Evolutionary conservation across 2,888 invertebrate genomes (phyloP), one percentile per base, ranked within the genome.

Genomic region (Gymnoscelis rufifasciata): DNA sequence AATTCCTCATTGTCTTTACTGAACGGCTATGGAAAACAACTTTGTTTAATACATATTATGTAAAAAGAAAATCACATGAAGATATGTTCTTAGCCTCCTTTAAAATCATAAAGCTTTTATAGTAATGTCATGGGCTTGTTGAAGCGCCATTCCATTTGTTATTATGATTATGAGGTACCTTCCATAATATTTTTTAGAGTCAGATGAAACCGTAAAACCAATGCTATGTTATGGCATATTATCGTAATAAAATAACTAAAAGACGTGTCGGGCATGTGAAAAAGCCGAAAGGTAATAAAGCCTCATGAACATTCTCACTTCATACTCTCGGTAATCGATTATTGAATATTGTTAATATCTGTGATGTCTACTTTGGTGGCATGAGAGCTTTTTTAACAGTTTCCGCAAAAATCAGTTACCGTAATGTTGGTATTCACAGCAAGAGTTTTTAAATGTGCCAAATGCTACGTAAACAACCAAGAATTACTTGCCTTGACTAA

Each of bases 321-420:
- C 38, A 52, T 39, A 41, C 41, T 50, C 38, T 51, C 24, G 26
- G 26, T 43, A 53, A 57, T 55, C 53, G 55, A 57, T 53, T 55
- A 48, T 38, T 28, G 13, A 38, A 26, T 38, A 52, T 43, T 46
- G 43, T 46, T 41, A 52, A 43, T 54, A 30, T 43, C 51, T 54
- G 33, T 38, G 40, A 47, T 38, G n/a, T n/a, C n/a, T n/a, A n/a
- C n/a, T n/a, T n/a, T n/a, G n/a, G n/a, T n/a, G n/a, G n/a, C n/a
- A n/a, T n/a, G n/a, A n/a, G n/a, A n/a, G n/a, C n/a, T n/a, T n/a
- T n/a, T n/a, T n/a, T n/a, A n/a, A n/a, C n/a, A n/a, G n/a, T n/a
- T n/a, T 11, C 28, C 41, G 24, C 19, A 51, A 54, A 51, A 53
- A 45, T 31, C 43, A 42, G n/a, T n/a, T n/a, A n/a, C n/a, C n/a